Base-by-base conservation (phyloP, 2,888 invertebrate genomes). In the Scaptomyza cyrtandrae region DNA sequence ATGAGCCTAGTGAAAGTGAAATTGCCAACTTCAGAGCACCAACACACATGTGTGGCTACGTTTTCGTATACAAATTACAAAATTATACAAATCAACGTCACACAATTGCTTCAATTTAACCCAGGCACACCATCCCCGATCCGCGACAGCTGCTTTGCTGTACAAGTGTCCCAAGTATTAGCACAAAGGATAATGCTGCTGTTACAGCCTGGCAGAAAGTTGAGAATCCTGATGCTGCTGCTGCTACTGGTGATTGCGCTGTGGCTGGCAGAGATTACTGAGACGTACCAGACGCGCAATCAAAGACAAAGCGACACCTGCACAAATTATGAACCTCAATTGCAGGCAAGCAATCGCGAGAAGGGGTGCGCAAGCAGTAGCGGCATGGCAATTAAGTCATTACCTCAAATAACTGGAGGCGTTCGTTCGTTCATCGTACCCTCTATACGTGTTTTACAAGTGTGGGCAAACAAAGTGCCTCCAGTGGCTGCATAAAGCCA, bases 21-120 rank as follows among this genome's bases (percentile, higher is more conserved):
- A 87, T 85, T 84, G 71, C 73, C 69, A 74, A 46, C 61, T 60
- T 46, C 61, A 24, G 68, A 49, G 49, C 76, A 79, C 79, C 79
- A 76, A 14, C 37, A 14, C 37, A 16, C 35, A 35, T 86, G 86
- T 89, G 85, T 85, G 88, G 83, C 88, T 75, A 79, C 89, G 82
- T 75, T 82, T 77, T 68, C 89, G 85, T 86, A 88, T 86, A 86
- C 89, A 86, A 89, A 86, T 86, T 86, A 89, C 85, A 79, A 86
- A 86, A 86, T 86, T 86, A 86, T 86, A 86, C 85, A 89, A 86
- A 86, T 86, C 85, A 86, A 89, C 86, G 88, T 76, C 72, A 73
- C 77, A 89, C 89, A 88, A 86, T 88, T 88, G 89, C 85, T 80
- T 82, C 89, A 89, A 86, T 89, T 86, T 89, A 77, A 74, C 66